Percentiles rank a stretch among this genome's conserved stretches.
These are phyloP conservation scores for Zaprionus kolodkinae DNA, from an alignment of 1,140 invertebrate species.

Conservation along the genomic window DNA sequence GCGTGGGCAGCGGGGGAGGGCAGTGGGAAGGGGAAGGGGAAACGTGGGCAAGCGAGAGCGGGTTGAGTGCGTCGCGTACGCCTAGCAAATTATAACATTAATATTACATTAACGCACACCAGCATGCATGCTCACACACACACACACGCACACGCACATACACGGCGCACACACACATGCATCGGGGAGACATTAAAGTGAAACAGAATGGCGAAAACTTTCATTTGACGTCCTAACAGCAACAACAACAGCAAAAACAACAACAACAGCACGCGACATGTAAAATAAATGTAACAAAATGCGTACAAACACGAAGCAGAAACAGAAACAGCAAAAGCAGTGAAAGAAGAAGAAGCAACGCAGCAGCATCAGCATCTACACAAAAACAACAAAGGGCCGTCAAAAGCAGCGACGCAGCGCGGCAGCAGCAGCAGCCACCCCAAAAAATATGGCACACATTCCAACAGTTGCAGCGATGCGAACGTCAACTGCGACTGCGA, in stretches of 20 bases:
- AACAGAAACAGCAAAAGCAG: conserved; percentile 19
- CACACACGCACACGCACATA: conserved; percentile 32
- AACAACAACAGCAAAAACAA: conserved; percentile 29
- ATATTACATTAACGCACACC: conserved; percentile 78
- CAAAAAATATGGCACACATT: conserved; percentile 76
- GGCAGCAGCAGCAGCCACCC: conserved; percentile 64
- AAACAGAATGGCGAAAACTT: conserved; percentile 64
- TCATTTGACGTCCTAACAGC: conserved; percentile 60
- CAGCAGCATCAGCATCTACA: conserved; percentile 25
- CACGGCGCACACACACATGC: conserved; percentile 45
- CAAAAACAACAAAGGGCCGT: conserved; percentile 59
- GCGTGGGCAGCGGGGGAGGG: not conserved
- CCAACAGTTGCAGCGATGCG: conserved; percentile 75
- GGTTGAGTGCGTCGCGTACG: conserved; percentile 40
- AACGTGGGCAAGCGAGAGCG: conserved; percentile 26
- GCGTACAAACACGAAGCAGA: conserved; percentile 45
- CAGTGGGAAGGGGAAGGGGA: not conserved
- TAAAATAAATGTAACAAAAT: conserved; percentile 70
- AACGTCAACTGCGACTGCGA: conserved; percentile 36
- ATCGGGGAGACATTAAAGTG: conserved; percentile 76
- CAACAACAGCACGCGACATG: conserved; percentile 45
- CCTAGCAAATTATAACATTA: conserved; percentile 79
- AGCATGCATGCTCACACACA: conserved; percentile 29
- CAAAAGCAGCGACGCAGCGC: conserved; percentile 12
- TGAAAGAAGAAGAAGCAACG: not conserved